Conservation (phyloP, 2,888 invertebrate genomes). For the Macrophya annulata region DNA sequence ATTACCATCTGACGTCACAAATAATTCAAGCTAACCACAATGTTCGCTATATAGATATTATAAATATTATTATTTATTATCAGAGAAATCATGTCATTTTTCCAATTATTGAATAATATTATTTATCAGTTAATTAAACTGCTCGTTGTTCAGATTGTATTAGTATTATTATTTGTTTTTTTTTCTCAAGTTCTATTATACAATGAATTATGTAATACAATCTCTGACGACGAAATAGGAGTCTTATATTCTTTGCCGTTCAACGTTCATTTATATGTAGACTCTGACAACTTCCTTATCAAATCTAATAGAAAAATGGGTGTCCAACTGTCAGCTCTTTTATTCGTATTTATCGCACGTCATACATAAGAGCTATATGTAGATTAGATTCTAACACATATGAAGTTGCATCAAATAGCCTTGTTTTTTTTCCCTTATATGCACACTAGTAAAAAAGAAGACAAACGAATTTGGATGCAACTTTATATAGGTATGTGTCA, state of each 20-base stretch:
- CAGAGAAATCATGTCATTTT: neutral
- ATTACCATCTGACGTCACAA: neutral
- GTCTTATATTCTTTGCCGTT: neutral
- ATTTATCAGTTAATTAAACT: neutral
- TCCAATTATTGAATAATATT: neutral
- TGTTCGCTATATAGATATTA: neutral
- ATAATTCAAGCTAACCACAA: neutral
- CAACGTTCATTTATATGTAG: conserved; percentile 9
- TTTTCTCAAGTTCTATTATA: neutral
- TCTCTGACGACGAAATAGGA: neutral
- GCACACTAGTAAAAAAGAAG: too few relatives aligned
- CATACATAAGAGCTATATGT: neutral
- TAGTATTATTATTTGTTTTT: neutral
- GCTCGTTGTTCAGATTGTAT: neutral
- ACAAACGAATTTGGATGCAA: too few relatives aligned
- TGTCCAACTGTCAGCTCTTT: conserved; percentile 6
- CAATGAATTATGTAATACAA: neutral
- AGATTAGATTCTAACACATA: too few relatives aligned
- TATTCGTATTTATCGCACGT: neutral
- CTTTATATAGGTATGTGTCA: too few relatives aligned
- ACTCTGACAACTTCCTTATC: conserved; percentile 63
- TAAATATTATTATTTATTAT: neutral
- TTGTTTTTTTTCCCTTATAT: too few relatives aligned
- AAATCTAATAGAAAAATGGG: conserved; percentile 71
- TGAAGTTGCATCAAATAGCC: too few relatives aligned